These are phyloP conservation scores for Peromyscus leucopus DNA, from an alignment of 2,113 vertebrate genomes.

Conservation along the genomic window DNA sequence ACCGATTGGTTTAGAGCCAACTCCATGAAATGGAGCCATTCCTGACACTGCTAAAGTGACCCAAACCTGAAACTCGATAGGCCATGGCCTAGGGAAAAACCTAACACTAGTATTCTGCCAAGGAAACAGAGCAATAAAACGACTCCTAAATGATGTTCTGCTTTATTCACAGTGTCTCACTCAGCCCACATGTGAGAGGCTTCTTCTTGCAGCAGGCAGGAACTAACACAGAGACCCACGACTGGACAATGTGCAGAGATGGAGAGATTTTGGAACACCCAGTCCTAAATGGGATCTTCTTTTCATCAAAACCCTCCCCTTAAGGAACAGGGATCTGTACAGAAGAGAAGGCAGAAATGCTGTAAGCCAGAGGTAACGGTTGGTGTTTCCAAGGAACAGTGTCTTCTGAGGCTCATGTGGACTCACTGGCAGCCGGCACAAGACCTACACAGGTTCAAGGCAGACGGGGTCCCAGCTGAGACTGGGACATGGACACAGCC, in stretches of 20 bases:
- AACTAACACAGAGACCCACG: neutral
- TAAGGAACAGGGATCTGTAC: neutral
- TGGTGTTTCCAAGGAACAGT: neutral
- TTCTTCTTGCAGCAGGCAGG: neutral
- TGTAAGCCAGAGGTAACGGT: neutral
- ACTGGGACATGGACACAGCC: neutral
- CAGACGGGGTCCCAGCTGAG: neutral
- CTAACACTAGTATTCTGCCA: neutral
- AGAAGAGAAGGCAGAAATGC: neutral
- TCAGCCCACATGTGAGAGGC: neutral
- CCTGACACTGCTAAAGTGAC: no score
- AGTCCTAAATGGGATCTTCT: neutral
- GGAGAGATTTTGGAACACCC: neutral
- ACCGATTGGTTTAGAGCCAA: neutral
- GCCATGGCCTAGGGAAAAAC: neutral
- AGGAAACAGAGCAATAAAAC: neutral
- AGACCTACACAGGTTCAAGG: neutral
- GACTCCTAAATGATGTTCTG: neutral
- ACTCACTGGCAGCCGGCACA: neutral
- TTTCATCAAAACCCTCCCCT: neutral
- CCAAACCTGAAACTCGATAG: neutral
- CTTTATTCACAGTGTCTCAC: neutral
- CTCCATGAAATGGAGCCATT: neutral
- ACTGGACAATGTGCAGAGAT: neutral
- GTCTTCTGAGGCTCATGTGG: neutral